A percentile compares a stretch with the other conserved stretches of the same genome.
Evolutionary conservation across 1,140 invertebrate genomes (phyloP).

Genomic region (Drosophila bipectinata): DNA sequence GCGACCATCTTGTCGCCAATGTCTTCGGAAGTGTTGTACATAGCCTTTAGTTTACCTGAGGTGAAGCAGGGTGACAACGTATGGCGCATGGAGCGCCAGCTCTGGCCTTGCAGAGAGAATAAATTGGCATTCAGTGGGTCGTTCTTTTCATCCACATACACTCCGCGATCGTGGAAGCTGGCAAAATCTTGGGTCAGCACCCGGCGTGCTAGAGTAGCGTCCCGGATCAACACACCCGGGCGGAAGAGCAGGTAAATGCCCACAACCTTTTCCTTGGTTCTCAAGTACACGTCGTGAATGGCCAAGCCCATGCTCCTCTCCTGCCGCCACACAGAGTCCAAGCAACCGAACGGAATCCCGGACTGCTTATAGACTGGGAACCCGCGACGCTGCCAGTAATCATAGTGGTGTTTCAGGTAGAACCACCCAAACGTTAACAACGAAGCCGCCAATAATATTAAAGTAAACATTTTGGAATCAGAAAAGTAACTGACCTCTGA

Average conservation of each 20-base stretch:
- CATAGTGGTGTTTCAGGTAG: slow-evolving; percentile 59
- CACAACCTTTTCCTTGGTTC: slow-evolving; percentile 62
- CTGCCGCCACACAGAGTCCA: slow-evolving; percentile 47
- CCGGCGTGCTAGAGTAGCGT: slow-evolving; percentile 83
- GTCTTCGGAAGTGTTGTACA: slow-evolving; percentile 85
- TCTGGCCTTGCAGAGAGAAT: slow-evolving; percentile 84
- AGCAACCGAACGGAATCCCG: slow-evolving; percentile 67
- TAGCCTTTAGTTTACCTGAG: slow-evolving; percentile 86
- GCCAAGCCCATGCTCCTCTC: slow-evolving; percentile 69
- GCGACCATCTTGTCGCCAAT: slow-evolving; percentile 80
- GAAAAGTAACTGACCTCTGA: not conserved
- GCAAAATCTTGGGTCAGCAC: slow-evolving; percentile 84
- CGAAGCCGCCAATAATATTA: slow-evolving; percentile 31
- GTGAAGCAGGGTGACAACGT: slow-evolving; percentile 86
- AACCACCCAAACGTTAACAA: slow-evolving; percentile 54
- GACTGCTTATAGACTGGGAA: slow-evolving; percentile 55
- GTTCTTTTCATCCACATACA: slow-evolving; percentile 77
- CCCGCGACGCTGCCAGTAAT: slow-evolving; percentile 61
- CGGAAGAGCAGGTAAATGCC: slow-evolving; percentile 77
- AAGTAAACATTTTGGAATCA: slow-evolving; percentile 40
- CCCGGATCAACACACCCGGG: slow-evolving; percentile 83
- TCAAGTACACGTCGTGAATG: slow-evolving; percentile 65
- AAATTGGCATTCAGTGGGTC: slow-evolving; percentile 82
- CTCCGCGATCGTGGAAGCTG: slow-evolving; percentile 83
- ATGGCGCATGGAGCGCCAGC: slow-evolving; percentile 85